phyloP scores from a whole-genome alignment of 2,113 vertebrate genomes.

The Archilochus colubris region DNA sequence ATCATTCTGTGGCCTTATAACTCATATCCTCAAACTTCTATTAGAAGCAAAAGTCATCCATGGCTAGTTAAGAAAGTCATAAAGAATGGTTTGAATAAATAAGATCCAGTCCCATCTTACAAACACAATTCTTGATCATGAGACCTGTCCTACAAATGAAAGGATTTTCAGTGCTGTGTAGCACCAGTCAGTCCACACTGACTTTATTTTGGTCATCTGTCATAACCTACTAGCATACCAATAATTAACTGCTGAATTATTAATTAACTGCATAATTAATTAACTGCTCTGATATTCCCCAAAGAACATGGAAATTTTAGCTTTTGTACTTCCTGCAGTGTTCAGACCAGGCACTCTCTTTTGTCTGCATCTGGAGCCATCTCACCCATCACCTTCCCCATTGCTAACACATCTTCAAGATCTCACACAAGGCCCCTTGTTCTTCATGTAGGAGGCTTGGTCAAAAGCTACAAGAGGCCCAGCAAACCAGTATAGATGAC shows the following conservation, averaged over 20 bases:
- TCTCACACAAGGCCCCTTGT: not conserved
- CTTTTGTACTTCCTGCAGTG: not conserved
- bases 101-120: not conserved
- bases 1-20: not conserved
- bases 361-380: not conserved
- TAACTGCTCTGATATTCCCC: not conserved
- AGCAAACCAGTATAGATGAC: not conserved
- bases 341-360: not conserved
- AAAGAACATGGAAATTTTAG: not conserved
- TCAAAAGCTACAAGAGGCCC: not conserved
- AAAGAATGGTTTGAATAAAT: not conserved
- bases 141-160: not conserved
- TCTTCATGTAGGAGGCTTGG: not conserved
- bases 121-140: not conserved
- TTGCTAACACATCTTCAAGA: not conserved
- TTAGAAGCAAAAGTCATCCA: not conserved
- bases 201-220: not conserved
- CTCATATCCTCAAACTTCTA: not conserved
- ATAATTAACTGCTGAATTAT: not conserved
- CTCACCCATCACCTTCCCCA: fast-evolving
- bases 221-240: not conserved
- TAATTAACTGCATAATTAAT: not conserved
- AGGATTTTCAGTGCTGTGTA: not conserved
- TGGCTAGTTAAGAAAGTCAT: not conserved
- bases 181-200: not conserved